A percentile compares a stretch with the other conserved stretches of the same genome.
Evolutionary conservation across 2,888 invertebrate genomes (phyloP).

Genomic region (Agrochola lychnidis): DNA sequence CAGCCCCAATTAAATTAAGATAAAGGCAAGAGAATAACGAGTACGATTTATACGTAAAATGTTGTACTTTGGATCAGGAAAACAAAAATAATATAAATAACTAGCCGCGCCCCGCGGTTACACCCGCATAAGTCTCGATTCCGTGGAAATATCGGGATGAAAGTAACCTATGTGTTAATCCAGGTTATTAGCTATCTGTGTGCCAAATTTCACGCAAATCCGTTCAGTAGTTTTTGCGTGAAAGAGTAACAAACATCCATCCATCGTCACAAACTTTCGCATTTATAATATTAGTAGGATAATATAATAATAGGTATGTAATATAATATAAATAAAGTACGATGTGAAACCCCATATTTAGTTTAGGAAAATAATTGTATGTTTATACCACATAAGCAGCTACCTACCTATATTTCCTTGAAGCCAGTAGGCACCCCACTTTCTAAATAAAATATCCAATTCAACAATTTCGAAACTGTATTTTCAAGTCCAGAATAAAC

Average conservation of each 20-base stretch:
- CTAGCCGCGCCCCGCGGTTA: too few relatives aligned
- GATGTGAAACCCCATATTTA: slow-evolving; percentile 8
- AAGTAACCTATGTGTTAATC: too few relatives aligned
- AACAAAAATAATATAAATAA: not conserved
- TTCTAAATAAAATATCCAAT: not conserved
- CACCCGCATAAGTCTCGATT: too few relatives aligned
- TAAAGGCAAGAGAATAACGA: not conserved
- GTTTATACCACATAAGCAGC: not conserved
- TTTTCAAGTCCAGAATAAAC: slow-evolving; percentile 33
- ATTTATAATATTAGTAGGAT: too few relatives aligned
- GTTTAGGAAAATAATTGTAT: slow-evolving; percentile 15
- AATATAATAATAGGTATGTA: too few relatives aligned
- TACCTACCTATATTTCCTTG: not conserved
- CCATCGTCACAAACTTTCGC: too few relatives aligned
- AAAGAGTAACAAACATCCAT: too few relatives aligned
- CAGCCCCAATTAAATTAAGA: not conserved
- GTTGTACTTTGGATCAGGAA: slow-evolving; percentile 5
- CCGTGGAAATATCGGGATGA: too few relatives aligned
- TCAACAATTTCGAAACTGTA: slow-evolving; percentile 16
- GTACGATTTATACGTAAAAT: not conserved
- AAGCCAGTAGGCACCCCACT: not conserved
- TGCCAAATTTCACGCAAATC: too few relatives aligned
- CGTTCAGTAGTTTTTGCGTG: too few relatives aligned
- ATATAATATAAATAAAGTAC: too few relatives aligned
- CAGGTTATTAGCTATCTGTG: too few relatives aligned